A percentile compares a stretch with the other conserved stretches of the same genome.
Conservation (phyloP, 2,113 vertebrate species). For the Gulo gulo region DNA sequence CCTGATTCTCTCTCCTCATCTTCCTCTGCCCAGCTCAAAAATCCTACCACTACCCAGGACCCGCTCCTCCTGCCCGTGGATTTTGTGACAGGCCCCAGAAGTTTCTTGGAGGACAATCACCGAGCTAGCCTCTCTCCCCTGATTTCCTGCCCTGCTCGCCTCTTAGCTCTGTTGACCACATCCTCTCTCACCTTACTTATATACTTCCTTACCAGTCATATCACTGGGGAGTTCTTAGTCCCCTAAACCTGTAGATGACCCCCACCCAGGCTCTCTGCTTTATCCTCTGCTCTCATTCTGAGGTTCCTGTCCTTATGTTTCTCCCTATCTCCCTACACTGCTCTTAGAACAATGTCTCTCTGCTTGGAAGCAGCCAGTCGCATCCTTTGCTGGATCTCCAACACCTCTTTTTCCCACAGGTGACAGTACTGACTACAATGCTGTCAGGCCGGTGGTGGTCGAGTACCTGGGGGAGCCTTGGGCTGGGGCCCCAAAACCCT, state of each 20-base stretch:
- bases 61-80: not conserved
- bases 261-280: not conserved
- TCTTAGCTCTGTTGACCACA: slow-evolving; percentile 56
- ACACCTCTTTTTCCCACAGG: not conserved
- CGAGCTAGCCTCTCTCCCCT: slow-evolving; percentile 27
- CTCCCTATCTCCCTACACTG: not conserved
- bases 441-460: slow-evolving; percentile 82
- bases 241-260: not conserved
- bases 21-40: not conserved
- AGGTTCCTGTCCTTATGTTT: not conserved
- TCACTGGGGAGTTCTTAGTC: slow-evolving; percentile 28
- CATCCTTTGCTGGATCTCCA: not conserved
- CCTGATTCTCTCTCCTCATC: not conserved
- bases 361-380: not conserved
- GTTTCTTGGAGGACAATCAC: slow-evolving; percentile 15
- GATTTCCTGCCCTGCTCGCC: slow-evolving; percentile 57
- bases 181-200: slow-evolving; percentile 65
- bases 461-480: slow-evolving; percentile 72
- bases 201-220: slow-evolving; percentile 61
- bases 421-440: slow-evolving; percentile 80
- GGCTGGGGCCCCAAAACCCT: not conserved
- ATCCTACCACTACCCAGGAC: not conserved
- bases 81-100: not conserved
- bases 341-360: slow-evolving; percentile 21
- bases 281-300: not conserved